phyloP scores from a whole-genome alignment of 2,113 vertebrate species.

The Rattus rattus region DNA sequence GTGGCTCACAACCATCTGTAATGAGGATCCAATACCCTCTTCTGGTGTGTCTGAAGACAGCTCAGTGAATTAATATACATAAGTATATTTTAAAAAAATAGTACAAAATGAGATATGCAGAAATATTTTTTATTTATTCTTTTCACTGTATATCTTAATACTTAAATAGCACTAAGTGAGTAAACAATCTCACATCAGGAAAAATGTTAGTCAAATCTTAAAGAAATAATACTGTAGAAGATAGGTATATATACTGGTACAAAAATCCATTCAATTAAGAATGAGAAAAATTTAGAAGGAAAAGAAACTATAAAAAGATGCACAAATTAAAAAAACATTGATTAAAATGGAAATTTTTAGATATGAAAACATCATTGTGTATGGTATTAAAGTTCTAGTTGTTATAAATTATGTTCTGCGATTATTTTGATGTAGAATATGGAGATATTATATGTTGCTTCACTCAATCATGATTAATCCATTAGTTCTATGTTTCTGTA shows the following conservation, averaged over 20 bases:
- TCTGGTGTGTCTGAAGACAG: too few species aligned
- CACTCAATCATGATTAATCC: neutral
- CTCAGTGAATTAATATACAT: too few species aligned
- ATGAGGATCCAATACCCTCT: too few species aligned
- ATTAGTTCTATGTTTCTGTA: neutral
- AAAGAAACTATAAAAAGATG: neutral
- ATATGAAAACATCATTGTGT: neutral
- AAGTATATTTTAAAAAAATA: too few species aligned
- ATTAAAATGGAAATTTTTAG: neutral
- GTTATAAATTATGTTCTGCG: neutral
- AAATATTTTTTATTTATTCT: too few species aligned
- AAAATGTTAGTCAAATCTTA: neutral
- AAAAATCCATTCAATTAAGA: neutral
- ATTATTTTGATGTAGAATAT: conserved; percentile 5
- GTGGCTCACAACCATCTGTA: too few species aligned
- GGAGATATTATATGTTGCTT: neutral
- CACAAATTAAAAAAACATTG: neutral
- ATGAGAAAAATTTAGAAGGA: neutral
- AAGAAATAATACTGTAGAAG: neutral
- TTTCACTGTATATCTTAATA: neutral
- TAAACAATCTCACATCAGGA: neutral
- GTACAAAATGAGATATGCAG: too few species aligned
- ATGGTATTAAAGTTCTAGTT: neutral
- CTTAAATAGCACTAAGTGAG: neutral
- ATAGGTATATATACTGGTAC: neutral